phyloP scores from a whole-genome alignment of 2,797 vertebrate species.

The Hyperoplus immaculatus region DNA sequence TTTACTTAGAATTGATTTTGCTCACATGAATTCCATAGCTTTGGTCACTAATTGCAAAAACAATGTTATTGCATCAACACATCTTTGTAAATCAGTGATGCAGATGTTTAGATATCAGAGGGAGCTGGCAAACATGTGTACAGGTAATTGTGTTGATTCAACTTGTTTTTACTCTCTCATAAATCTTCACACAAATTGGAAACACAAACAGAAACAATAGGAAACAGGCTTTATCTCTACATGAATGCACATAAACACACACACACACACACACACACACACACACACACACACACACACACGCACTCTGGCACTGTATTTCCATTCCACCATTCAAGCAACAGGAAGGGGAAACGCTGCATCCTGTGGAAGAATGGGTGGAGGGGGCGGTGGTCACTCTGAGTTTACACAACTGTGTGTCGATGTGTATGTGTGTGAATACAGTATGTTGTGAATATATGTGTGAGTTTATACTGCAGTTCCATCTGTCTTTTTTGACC shows the following conservation, averaged over 20 bases:
- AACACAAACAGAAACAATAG: conserved; percentile 28
- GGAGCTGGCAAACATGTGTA: background rate
- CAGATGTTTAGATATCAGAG: background rate
- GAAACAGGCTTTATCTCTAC: background rate
- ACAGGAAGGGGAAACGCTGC: conserved; percentile 80
- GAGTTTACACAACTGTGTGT: conserved; percentile 32
- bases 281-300: background rate
- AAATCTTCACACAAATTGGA: background rate
- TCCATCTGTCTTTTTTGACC: conserved; percentile 34
- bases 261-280: background rate
- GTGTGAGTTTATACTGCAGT: conserved; percentile 29
- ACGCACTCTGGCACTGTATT: conserved; percentile 47
- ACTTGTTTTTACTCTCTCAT: conserved; percentile 3
- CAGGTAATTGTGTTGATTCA: conserved; percentile 18
- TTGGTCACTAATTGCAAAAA: background rate
- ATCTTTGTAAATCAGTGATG: background rate
- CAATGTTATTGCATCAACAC: background rate
- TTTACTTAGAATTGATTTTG: background rate
- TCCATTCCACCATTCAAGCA: conserved; percentile 62
- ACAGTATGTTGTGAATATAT: conserved; percentile 18
- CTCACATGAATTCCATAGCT: background rate
- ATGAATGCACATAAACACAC: conserved; percentile 22
- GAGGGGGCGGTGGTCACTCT: conserved; percentile 56
- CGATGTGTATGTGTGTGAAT: conserved; percentile 2
- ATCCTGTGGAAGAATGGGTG: conserved; percentile 82